These are phyloP conservation scores for Acanthiza pusilla DNA, from an alignment of 2,797 vertebrate genomes.

Conservation along the genomic window DNA sequence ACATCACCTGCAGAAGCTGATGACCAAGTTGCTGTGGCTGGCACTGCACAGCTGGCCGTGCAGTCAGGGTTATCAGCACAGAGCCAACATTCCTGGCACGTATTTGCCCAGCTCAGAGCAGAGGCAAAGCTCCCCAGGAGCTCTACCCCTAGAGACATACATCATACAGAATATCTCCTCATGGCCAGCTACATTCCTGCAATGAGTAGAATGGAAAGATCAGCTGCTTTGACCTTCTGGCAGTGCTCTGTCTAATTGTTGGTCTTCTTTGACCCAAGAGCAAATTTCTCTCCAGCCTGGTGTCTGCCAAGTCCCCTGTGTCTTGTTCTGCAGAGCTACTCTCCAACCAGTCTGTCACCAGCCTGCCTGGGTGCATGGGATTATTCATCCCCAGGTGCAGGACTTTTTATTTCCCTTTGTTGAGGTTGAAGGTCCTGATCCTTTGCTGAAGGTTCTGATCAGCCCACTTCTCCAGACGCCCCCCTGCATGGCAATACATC, in stretches of 20 bases:
- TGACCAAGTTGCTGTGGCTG: not conserved
- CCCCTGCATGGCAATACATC: not conserved
- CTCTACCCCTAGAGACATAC: not conserved
- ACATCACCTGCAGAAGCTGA: not conserved
- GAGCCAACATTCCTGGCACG: rapidly evolving
- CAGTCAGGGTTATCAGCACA: not conserved
- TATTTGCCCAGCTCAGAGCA: not conserved
- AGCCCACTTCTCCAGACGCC: not conserved
- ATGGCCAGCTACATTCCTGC: not conserved
- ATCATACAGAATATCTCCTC: not conserved
- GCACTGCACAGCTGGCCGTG: not conserved
- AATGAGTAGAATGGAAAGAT: not conserved
- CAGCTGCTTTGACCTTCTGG: not conserved
- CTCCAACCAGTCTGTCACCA: not conserved
- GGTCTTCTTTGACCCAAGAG: not conserved
- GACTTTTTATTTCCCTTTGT: not conserved
- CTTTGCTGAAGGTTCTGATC: not conserved
- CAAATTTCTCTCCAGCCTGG: not conserved
- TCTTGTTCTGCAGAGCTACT: not conserved
- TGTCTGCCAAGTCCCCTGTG: too few species aligned
- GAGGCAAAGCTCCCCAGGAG: not conserved
- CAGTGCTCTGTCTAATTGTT: not conserved
- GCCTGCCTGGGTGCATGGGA: too few species aligned
- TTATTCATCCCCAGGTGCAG: not conserved
- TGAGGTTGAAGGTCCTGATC: not conserved